Evolutionary conservation across 2,888 invertebrate species (phyloP).

Genomic region (Molanna angustata): DNA sequence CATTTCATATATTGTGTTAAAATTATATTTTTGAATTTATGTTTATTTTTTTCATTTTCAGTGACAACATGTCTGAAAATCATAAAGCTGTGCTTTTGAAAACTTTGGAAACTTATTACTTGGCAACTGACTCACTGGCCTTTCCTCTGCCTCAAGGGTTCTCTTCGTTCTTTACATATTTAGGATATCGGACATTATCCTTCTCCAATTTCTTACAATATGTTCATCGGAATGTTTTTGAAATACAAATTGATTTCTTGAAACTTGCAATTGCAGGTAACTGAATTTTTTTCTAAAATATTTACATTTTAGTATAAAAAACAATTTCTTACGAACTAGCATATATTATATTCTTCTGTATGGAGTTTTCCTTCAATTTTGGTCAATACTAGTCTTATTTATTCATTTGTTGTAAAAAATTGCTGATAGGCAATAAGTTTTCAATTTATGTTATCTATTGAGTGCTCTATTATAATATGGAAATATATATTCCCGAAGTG

Average conservation of each 20-base stretch:
- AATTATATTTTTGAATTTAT: too few relatives aligned
- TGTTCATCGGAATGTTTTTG: constrained; percentile 78
- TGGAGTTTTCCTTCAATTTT: too few relatives aligned
- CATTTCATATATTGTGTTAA: too few relatives aligned
- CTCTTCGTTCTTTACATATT: constrained; percentile 83
- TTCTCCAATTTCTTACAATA: constrained; percentile 82
- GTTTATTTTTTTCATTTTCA: constrained; percentile 37
- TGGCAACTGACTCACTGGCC: constrained; percentile 75
- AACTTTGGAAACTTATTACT: constrained; percentile 76
- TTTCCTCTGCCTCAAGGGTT: constrained; percentile 85
- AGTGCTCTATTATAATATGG: too few relatives aligned
- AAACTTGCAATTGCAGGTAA: constrained; percentile 78
- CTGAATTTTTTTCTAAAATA: constrained; percentile 10
- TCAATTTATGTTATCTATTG: too few relatives aligned
- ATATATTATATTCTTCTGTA: too few relatives aligned
- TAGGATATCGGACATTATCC: constrained; percentile 75
- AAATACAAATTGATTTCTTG: constrained; percentile 83
- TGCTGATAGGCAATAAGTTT: too few relatives aligned
- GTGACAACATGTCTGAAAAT: constrained; percentile 70
- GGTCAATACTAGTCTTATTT: too few relatives aligned
- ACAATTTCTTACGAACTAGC: too few relatives aligned
- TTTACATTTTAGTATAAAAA: too few relatives aligned
- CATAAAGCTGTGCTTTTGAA: constrained; percentile 73
- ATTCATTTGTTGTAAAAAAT: too few relatives aligned
- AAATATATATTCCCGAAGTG: too few relatives aligned